phyloP scores from a whole-genome alignment of 2,797 vertebrate genomes.

The Phrynocephalus vlangalii region DNA sequence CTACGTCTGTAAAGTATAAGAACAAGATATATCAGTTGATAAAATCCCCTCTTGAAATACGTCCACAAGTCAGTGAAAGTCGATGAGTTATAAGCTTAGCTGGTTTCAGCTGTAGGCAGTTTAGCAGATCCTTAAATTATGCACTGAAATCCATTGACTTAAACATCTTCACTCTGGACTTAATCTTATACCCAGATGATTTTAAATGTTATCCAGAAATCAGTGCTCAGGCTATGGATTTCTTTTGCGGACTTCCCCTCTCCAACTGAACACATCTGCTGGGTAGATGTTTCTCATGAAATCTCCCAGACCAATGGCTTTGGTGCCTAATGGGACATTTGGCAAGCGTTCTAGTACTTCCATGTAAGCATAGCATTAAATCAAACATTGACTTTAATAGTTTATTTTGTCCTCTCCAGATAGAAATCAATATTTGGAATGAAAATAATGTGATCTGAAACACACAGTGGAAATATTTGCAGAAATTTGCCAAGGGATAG shows the following conservation, averaged over 20 bases:
- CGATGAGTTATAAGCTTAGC: neutral
- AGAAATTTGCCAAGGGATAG: conserved; percentile 47
- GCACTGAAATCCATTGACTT: neutral
- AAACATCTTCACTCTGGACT: neutral
- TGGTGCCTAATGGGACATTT: conserved; percentile 75
- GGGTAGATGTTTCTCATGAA: conserved; percentile 59
- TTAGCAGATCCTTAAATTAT: neutral
- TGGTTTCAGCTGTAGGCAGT: neutral
- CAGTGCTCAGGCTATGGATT: conserved; percentile 27
- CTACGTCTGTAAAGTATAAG: neutral
- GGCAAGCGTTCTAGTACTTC: conserved; percentile 52
- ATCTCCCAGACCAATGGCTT: conserved; percentile 65
- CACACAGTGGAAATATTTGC: conserved; percentile 58
- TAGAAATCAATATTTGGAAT: conserved; percentile 60
- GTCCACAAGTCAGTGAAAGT: neutral
- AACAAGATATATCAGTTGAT: neutral
- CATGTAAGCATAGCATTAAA: conserved; percentile 16
- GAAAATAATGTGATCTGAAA: conserved; percentile 54
- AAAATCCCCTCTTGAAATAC: neutral
- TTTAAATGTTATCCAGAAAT: conserved; percentile 21
- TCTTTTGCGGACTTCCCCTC: conserved; percentile 37
- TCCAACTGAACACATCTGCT: conserved; percentile 59
- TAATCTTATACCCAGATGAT: neutral
- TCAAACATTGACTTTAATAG: conserved; percentile 57
- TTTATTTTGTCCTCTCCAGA: conserved; percentile 70